Conservation (phyloP, 1,140 invertebrate species). For the Brachionus angularis region DNA sequence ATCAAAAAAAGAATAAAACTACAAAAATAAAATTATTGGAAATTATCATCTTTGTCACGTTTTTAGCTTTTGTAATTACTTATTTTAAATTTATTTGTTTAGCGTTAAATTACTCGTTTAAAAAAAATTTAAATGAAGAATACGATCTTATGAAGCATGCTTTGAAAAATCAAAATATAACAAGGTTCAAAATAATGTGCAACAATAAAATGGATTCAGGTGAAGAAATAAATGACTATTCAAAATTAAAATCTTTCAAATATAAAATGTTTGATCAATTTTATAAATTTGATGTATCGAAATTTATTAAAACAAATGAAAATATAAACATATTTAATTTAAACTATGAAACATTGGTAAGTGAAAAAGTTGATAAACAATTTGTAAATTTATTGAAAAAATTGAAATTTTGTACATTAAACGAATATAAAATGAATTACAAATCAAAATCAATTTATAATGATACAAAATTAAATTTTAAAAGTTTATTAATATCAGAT, state of each 20-base stretch:
- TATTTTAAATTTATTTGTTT: too few species aligned
- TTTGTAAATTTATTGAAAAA: not conserved
- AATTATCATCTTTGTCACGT: too few species aligned
- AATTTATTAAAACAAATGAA: not conserved
- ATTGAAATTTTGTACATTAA: constrained; percentile 27
- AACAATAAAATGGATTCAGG: not conserved
- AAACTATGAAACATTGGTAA: not conserved
- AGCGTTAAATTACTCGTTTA: too few species aligned
- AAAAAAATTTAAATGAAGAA: not conserved
- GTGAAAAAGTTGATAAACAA: not conserved
- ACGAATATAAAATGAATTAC: not conserved
- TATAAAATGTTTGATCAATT: not conserved
- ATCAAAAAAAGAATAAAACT: too few species aligned
- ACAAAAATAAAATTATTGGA: too few species aligned
- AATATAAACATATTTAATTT: constrained; percentile 1
- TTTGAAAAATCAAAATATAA: constrained; percentile 12
- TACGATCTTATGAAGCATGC: constrained; percentile 22
- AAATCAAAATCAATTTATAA: not conserved
- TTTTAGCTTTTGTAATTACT: too few species aligned
- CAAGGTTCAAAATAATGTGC: not conserved
- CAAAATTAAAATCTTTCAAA: not conserved
- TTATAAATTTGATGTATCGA: not conserved
- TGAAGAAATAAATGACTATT: not conserved
- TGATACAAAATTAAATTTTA: not conserved
- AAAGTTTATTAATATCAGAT: not conserved